phyloP scores from a whole-genome alignment of 2,888 invertebrate genomes.

The Dimorphilus gyrociliatus region DNA sequence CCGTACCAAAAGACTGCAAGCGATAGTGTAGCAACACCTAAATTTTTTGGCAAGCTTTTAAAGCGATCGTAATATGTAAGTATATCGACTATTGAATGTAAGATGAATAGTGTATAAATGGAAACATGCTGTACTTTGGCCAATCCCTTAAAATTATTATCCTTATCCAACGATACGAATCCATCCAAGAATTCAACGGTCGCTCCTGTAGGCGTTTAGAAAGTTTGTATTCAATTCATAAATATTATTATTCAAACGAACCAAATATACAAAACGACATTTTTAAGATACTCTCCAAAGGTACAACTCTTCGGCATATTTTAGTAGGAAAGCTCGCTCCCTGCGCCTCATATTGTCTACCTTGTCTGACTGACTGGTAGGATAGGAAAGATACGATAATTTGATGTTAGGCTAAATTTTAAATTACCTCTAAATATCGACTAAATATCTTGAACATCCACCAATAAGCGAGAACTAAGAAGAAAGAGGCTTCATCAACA shows the following conservation, averaged over 20 bases:
- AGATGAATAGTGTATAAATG: slow-evolving; percentile 9
- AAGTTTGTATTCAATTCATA: too few species aligned
- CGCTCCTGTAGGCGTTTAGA: too few species aligned
- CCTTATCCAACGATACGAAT: slow-evolving; percentile 4
- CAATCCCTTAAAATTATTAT: slow-evolving; percentile 9
- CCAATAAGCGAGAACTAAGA: slow-evolving; percentile 15
- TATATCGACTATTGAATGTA: slow-evolving; percentile 9
- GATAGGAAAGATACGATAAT: too few species aligned
- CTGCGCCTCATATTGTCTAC: too few species aligned
- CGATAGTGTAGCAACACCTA: slow-evolving; percentile 7
- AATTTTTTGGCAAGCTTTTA: slow-evolving; percentile 1
- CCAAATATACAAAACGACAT: too few species aligned
- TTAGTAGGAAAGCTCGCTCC: too few species aligned
- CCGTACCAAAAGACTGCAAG: slow-evolving; percentile 9
- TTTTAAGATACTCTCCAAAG: too few species aligned
- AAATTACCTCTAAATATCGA: slow-evolving; percentile 11
- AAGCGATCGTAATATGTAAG: slow-evolving; percentile 7
- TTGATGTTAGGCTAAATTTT: too few species aligned
- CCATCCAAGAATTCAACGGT: slow-evolving; percentile 12
- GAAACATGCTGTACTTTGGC: slow-evolving; percentile 13
- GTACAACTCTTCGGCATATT: too few species aligned
- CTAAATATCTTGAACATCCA: slow-evolving; percentile 15
- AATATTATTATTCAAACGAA: too few species aligned
- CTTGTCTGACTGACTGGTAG: too few species aligned
- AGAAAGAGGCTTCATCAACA: slow-evolving; percentile 16